phyloP scores from a whole-genome alignment of 2,797 vertebrate genomes.

The Takifugu ocellatus region DNA sequence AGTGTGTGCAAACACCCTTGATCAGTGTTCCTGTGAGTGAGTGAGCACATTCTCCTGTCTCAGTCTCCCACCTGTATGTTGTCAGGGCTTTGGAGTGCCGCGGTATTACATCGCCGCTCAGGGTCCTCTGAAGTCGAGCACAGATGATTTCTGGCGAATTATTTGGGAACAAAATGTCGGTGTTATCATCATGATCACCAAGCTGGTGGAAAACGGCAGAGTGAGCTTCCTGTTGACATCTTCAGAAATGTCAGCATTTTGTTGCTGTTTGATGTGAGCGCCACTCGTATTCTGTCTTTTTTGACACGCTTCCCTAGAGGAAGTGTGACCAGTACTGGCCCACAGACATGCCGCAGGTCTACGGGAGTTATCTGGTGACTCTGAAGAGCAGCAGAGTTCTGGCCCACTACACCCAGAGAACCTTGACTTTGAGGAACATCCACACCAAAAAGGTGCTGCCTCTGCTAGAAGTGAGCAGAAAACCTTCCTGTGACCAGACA shows the following conservation, averaged over 20 bases:
- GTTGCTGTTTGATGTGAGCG: too few relatives aligned
- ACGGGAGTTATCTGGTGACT: slow-evolving; percentile 86
- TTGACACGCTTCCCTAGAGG: slow-evolving; percentile 73
- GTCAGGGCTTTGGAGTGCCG: slow-evolving; percentile 86
- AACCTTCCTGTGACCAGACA: not conserved
- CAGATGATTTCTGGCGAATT: slow-evolving; percentile 98
- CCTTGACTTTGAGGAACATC: slow-evolving; percentile 86
- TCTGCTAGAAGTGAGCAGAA: not conserved
- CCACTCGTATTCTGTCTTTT: not conserved
- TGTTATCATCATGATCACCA: slow-evolving; percentile 96
- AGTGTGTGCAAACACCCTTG: too few relatives aligned
- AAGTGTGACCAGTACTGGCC: slow-evolving; percentile 99
- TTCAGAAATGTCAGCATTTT: too few relatives aligned
- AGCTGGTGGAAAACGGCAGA: slow-evolving; percentile 94
- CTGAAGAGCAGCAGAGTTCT: slow-evolving; percentile 81
- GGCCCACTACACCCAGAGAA: slow-evolving; percentile 90
- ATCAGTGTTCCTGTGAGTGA: too few relatives aligned
- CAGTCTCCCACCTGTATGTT: too few relatives aligned
- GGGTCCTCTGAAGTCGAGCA: slow-evolving; percentile 90
- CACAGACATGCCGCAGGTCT: slow-evolving; percentile 88
- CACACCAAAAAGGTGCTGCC: slow-evolving; percentile 84
- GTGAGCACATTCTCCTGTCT: too few relatives aligned
- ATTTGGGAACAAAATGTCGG: slow-evolving; percentile 94
- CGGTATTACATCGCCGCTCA: slow-evolving; percentile 93
- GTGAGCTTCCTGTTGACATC: slow-evolving; percentile 66